Evolutionary conservation across 2,113 vertebrate genomes (phyloP), one percentile per base, ranked within the genome.

Genomic region (Varanus komodoensis): DNA sequence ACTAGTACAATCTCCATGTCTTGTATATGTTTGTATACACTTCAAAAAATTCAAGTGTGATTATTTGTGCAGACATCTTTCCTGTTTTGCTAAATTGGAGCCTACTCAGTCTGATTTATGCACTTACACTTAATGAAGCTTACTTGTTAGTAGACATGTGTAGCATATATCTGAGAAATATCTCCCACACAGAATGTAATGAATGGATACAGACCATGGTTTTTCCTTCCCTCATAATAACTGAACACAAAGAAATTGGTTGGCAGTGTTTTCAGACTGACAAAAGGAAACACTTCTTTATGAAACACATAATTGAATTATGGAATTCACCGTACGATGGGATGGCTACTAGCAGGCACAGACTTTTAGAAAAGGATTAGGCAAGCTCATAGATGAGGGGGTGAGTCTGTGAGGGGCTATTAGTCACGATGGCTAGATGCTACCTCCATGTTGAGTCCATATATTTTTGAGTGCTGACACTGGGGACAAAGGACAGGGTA

Each of bases 81-180:
- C 19, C 15, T 90, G 73, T 34, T 91, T 93, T 91, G 87, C 93
- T 90, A 74, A 64, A 69, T 57, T 23, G 64, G n/a, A 23, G 87
- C 87, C 68, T 27, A 52, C 25, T 25, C 38, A 74, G 75, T 75
- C 86, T 93, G 69, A 90, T 84, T 89, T 75, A 1, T 21, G 5
- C 19, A 21, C 61, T 64, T 64, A 64, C 61, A 64, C 19, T 64
- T 19, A 64, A 21, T 64, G 61, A 64, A 19, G 61, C 61, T 64
- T 64, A 64, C 61, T 64, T 64, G 15, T 64, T 15, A 64, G 61
- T 64, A 64, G 61, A 64, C 61, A 21, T 64, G 61, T 64, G 2
- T 64, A 21, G 19, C 15, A 64, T 64, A 8, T 61, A 87, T 89
- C 79, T 81, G 89, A 73, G 92, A 92, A 94, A 89, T 88, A 89